Evolutionary conservation across 2,113 vertebrate species (phyloP).

Genomic region (Otocyon megalotis): DNA sequence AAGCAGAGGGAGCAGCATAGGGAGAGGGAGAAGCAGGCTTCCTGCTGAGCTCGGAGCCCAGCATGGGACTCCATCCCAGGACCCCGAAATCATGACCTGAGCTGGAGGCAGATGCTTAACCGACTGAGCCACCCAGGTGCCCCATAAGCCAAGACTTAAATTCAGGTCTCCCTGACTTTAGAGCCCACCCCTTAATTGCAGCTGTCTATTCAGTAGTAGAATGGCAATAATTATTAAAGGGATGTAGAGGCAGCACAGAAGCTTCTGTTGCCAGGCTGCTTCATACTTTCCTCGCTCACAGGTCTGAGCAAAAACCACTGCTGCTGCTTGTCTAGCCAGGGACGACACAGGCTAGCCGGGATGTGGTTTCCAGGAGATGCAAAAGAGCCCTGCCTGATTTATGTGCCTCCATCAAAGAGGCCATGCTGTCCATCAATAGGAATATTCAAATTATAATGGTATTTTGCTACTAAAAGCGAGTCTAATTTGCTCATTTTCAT

Average conservation of each 20-base stretch:
- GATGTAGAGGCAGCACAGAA: not conserved
- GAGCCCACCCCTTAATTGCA: not conserved
- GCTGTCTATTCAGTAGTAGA: not conserved
- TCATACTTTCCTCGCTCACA: not conserved
- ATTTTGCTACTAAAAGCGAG: constrained; percentile 58
- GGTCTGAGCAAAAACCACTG: not conserved
- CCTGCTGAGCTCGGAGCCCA: too few relatives aligned
- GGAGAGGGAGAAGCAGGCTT: too few relatives aligned
- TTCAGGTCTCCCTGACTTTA: not conserved
- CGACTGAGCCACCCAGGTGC: too few relatives aligned
- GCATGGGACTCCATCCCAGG: too few relatives aligned
- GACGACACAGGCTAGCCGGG: not conserved
- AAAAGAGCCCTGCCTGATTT: not conserved
- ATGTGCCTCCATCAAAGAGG: not conserved
- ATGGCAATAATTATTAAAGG: not conserved
- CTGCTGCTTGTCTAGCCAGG: not conserved
- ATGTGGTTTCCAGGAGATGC: not conserved
- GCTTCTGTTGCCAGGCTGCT: not conserved
- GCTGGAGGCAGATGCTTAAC: too few relatives aligned
- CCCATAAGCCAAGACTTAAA: not conserved
- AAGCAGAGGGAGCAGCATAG: too few relatives aligned
- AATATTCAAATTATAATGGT: constrained; percentile 37
- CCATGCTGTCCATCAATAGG: not conserved
- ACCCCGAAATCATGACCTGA: too few relatives aligned
- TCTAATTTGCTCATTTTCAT: constrained; percentile 74